Percentiles rank a stretch among this genome's conserved stretches.
These are phyloP conservation scores for Aromia moschata DNA, from an alignment of 2,888 invertebrate species.

Conservation along the genomic window DNA sequence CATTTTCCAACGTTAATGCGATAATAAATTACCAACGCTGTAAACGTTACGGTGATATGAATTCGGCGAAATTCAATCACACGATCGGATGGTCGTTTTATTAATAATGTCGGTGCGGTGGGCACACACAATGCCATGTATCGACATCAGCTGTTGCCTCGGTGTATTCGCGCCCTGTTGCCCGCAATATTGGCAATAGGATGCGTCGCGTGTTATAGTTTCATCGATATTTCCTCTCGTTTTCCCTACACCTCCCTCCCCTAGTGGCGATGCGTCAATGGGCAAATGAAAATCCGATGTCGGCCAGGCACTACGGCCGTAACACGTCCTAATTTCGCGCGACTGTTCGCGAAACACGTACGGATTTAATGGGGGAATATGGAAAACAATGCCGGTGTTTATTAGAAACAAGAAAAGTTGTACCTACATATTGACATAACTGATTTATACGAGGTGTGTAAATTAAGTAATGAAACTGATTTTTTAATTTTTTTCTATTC, in stretches of 20 bases:
- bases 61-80: conserved; percentile 40
- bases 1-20: no score
- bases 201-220: conserved; percentile 38
- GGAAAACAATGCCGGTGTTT: no score
- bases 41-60: conserved; percentile 3
- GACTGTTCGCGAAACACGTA: no score
- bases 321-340: not conserved
- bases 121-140: conserved; percentile 34
- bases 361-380: no score
- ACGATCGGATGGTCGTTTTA: conserved; percentile 49
- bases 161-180: conserved; percentile 40
- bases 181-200: conserved; percentile 48
- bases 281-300: conserved; percentile 20
- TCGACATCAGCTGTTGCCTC: conserved; percentile 46
- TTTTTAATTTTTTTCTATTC: no score
- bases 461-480: no score
- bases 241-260: conserved; percentile 8
- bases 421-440: no score
- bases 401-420: no score
- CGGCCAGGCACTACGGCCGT: no score
- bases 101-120: conserved; percentile 41
- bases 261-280: conserved; percentile 2
- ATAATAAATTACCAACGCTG: conserved; percentile 1
- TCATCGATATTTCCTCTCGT: conserved; percentile 31
- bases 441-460: no score